Percentiles rank a stretch among this genome's conserved stretches.
Evolutionary conservation across 2,113 vertebrate species (phyloP).

Genomic region (Felis chaus): DNA sequence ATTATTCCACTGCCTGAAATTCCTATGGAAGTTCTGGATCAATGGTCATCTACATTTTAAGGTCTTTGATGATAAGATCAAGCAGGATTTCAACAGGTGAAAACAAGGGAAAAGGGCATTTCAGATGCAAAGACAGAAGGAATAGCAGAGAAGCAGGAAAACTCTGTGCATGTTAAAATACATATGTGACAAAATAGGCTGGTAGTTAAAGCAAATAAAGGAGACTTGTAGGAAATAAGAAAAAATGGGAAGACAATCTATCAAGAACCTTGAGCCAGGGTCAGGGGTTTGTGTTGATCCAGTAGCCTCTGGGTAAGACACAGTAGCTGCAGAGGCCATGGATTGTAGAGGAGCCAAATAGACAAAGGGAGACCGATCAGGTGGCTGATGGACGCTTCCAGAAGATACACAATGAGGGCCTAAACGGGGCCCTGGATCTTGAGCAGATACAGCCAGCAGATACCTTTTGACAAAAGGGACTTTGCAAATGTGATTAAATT

Average conservation of each 20-base stretch:
- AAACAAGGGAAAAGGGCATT: not conserved
- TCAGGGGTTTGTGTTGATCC: not conserved
- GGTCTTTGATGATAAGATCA: not conserved
- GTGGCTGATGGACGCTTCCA: not conserved
- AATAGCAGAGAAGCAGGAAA: not conserved
- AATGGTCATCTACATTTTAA: not conserved
- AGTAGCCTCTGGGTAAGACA: not conserved
- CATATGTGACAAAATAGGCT: not conserved
- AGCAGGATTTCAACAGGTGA: not conserved
- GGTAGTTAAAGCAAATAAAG: not conserved
- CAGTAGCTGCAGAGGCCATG: not conserved
- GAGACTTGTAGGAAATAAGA: not conserved
- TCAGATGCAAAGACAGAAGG: not conserved
- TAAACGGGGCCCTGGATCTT: not conserved
- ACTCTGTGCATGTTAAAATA: not conserved
- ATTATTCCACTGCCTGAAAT: not conserved
- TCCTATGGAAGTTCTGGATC: not conserved
- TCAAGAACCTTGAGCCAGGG: not conserved
- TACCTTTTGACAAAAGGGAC: not conserved
- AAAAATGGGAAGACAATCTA: not conserved
- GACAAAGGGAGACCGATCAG: rapidly evolving
- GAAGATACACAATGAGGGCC: not conserved
- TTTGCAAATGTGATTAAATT: not conserved
- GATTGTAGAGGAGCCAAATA: no score
- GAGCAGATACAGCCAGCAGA: not conserved